Evolutionary conservation across 2,797 vertebrate genomes (phyloP).

Genomic region (Tolypeutes matacus): DNA sequence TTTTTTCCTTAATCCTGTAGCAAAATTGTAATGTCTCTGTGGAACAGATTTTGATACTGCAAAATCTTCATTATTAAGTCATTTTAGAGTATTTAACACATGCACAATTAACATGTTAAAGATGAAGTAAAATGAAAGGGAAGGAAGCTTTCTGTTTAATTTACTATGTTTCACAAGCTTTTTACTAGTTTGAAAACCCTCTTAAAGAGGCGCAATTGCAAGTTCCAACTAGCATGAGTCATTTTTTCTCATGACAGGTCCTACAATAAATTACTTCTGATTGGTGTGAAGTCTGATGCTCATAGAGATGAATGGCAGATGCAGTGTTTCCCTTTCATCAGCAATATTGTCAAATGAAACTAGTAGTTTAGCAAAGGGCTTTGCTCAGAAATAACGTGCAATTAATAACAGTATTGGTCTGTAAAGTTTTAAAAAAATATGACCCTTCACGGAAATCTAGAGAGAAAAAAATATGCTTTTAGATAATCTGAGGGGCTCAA

Average conservation of each 20-base stretch:
- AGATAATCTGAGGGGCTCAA: conserved; percentile 27
- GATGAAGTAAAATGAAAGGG: conserved; percentile 20
- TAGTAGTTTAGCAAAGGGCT: conserved; percentile 7
- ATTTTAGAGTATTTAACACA: conserved; percentile 53
- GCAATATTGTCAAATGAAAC: not conserved
- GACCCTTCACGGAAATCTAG: not conserved
- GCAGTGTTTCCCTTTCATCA: not conserved
- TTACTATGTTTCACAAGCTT: not conserved
- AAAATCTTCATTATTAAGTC: not conserved
- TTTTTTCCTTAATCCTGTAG: conserved; percentile 73
- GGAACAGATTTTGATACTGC: conserved; percentile 66
- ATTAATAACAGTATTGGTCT: not conserved
- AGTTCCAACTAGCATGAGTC: conserved; percentile 44
- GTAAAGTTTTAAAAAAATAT: conserved; percentile 28
- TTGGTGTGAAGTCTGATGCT: not conserved
- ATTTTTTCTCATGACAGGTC: conserved; percentile 5
- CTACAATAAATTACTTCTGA: conserved; percentile 39
- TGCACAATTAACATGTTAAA: not conserved
- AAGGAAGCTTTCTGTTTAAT: not conserved
- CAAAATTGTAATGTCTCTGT: conserved; percentile 72
- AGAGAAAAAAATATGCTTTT: not conserved
- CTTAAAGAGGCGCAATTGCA: conserved; percentile 25
- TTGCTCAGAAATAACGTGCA: not conserved
- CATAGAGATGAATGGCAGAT: conserved; percentile 8
- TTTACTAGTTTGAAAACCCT: not conserved